Evolutionary conservation across 92 coral and sea anemone species (phyloP).

Genomic region (Phymanthus crucifer): DNA sequence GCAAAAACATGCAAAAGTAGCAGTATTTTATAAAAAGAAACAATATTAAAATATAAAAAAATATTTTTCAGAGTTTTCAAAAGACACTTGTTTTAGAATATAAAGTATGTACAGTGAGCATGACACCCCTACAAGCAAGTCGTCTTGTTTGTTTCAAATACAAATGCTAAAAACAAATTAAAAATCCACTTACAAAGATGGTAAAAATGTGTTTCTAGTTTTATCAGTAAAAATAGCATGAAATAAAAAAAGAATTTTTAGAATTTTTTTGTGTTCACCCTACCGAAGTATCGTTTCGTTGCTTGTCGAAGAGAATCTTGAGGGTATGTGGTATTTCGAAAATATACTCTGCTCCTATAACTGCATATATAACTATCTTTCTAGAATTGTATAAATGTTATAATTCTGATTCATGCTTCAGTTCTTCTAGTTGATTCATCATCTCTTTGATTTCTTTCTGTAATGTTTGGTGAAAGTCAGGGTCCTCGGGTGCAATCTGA

Average conservation of each 20-base stretch:
- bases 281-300: background rate
- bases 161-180: background rate
- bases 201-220: background rate
- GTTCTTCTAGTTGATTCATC: constrained; percentile 77
- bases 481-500: constrained; percentile 47
- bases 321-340: background rate
- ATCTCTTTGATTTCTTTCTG: constrained; percentile 70
- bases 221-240: background rate
- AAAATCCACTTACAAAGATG: background rate
- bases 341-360: background rate
- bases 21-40: background rate
- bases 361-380: background rate
- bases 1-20: background rate
- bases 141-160: background rate
- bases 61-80: background rate
- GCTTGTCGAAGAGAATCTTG: background rate
- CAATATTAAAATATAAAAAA: background rate
- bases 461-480: constrained; percentile 60
- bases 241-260: background rate
- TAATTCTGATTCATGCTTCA: constrained; percentile 75
- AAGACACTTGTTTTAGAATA: background rate
- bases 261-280: background rate
- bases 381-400: constrained; percentile 23
- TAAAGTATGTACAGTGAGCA: constrained; percentile 4
- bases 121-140: constrained; percentile 19